phyloP scores from a whole-genome alignment of 2,888 invertebrate genomes.

The Dynastes hyllus region DNA sequence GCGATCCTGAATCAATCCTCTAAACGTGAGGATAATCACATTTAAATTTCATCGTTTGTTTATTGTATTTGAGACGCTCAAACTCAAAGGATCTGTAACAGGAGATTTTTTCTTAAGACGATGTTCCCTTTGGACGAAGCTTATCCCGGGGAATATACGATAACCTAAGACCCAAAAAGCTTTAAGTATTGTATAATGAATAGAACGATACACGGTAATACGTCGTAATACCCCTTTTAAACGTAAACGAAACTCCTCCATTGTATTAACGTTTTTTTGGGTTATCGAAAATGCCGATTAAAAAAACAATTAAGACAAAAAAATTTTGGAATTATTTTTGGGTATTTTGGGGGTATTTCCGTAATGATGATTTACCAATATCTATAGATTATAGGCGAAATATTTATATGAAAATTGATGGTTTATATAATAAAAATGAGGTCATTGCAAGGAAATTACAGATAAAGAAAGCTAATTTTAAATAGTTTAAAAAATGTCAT shows the following conservation, averaged over 20 bases:
- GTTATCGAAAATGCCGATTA: constrained; percentile 15
- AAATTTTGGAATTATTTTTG: constrained; percentile 35
- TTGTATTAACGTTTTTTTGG: constrained; percentile 24
- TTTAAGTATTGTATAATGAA: constrained; percentile 36
- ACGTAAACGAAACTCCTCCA: constrained; percentile 12
- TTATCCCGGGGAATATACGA: constrained; percentile 12
- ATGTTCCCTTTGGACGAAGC: constrained; percentile 16
- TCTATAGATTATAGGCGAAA: background rate
- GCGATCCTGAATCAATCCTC: constrained; percentile 1
- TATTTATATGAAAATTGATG: background rate
- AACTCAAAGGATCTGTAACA: constrained; percentile 3
- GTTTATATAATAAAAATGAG: constrained; percentile 3
- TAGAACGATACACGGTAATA: constrained; percentile 35
- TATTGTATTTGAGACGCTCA: constrained; percentile 14
- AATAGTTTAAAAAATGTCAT: background rate
- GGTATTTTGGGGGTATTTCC: background rate
- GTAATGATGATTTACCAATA: constrained; percentile 2
- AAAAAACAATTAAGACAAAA: constrained; percentile 25
- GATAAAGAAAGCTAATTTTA: background rate
- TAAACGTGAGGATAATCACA: constrained; percentile 15
- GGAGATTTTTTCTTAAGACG: constrained; percentile 21
- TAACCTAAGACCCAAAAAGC: constrained; percentile 41
- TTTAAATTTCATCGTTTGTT: constrained; percentile 32
- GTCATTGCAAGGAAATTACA: background rate
- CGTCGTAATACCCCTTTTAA: constrained; percentile 28